Conservation (phyloP, 2,113 vertebrate species). For the Lynx canadensis region DNA sequence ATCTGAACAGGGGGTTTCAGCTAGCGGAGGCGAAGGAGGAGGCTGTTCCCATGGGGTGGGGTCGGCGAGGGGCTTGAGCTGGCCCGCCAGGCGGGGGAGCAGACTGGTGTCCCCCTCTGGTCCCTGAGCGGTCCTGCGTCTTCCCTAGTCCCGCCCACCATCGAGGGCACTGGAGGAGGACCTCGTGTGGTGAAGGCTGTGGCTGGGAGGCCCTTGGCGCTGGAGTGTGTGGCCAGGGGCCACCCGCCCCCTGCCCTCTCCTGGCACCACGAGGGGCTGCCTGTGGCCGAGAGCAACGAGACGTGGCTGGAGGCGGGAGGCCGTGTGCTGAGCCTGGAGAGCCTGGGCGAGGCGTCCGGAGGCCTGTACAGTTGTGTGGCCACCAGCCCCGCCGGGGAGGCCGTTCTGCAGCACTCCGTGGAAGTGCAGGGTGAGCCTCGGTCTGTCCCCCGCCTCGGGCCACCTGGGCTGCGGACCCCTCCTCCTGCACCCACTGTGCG, state of each 20-base stretch:
- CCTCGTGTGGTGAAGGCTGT: slow-evolving; percentile 51
- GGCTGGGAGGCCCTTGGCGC: slow-evolving; percentile 78
- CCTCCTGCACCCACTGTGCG: accelerated
- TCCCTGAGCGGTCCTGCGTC: neutral
- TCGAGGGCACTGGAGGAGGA: slow-evolving; percentile 58
- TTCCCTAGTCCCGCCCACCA: slow-evolving; percentile 76
- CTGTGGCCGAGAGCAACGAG: slow-evolving; percentile 54
- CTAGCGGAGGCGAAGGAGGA: neutral
- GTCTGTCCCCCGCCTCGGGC: accelerated
- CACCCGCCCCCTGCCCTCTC: slow-evolving; percentile 88
- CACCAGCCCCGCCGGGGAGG: slow-evolving; percentile 77
- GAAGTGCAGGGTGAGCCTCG: slow-evolving; percentile 78
- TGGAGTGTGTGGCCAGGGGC: slow-evolving; percentile 89
- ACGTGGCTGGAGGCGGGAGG: slow-evolving; percentile 39
- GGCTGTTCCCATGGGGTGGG: accelerated
- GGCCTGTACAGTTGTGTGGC: slow-evolving; percentile 82
- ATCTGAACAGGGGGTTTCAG: neutral
- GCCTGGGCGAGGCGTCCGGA: neutral
- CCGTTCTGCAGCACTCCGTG: slow-evolving; percentile 68
- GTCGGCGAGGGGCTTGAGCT: neutral
- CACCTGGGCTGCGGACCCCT: accelerated
- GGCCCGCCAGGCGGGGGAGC: neutral
- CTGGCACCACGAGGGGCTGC: slow-evolving; percentile 90
- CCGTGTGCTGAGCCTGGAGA: slow-evolving; percentile 54
- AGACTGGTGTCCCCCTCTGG: accelerated